Percentiles rank a stretch among this genome's conserved stretches.
Conservation (phyloP, 2,888 invertebrate species). For the Sminthurides aquaticus region DNA sequence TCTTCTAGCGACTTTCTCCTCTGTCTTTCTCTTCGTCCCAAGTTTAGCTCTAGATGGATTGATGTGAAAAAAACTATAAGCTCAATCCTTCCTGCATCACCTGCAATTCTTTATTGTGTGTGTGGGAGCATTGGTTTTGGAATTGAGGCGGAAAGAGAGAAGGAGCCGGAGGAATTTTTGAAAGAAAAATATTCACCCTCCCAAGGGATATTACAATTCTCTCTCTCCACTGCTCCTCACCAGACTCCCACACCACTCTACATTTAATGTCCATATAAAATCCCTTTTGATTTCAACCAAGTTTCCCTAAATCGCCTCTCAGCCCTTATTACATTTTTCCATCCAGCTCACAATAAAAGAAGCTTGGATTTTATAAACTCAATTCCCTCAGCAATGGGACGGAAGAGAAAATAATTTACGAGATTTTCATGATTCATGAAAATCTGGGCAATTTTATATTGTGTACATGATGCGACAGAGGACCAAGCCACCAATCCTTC, state of each 20-base stretch:
- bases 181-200: background rate
- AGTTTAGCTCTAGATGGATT: background rate
- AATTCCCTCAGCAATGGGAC: background rate
- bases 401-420: background rate
- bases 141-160: background rate
- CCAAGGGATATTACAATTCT: background rate
- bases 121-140: background rate
- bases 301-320: background rate
- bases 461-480: background rate
- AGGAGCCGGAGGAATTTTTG: background rate
- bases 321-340: background rate
- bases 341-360: background rate
- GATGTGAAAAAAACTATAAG: background rate
- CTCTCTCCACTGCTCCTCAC: background rate
- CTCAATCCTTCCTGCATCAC: background rate
- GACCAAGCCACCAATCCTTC: too few species aligned
- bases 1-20: too few species aligned
- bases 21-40: background rate
- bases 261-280: background rate
- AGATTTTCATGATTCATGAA: background rate
- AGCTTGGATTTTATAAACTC: background rate
- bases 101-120: background rate
- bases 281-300: background rate
- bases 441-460: background rate
- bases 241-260: background rate